Conservation (phyloP, 2,888 invertebrate genomes). For the Leptarthrus brevirostris region DNA sequence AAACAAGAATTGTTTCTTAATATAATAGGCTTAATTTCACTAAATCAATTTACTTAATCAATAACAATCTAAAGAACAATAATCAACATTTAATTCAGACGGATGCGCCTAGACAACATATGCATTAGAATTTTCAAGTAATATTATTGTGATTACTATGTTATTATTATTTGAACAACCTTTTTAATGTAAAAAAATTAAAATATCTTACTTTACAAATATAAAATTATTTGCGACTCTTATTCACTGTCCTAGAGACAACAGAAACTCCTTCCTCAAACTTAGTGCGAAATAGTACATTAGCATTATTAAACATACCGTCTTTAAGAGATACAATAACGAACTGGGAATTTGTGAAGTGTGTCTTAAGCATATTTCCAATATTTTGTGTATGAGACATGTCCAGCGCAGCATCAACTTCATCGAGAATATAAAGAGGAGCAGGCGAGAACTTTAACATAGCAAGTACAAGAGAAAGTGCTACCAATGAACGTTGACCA, state of each 20-base stretch:
- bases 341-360: constrained; percentile 94
- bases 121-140: background rate
- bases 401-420: constrained; percentile 98
- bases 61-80: no score
- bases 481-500: constrained; percentile 95
- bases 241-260: constrained; percentile 75
- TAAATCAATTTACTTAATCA: no score
- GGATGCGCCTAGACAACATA: no score
- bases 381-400: constrained; percentile 99
- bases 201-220: background rate
- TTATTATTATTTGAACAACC: background rate
- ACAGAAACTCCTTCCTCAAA: constrained; percentile 96
- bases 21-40: no score
- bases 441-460: constrained; percentile 98
- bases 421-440: constrained; percentile 97
- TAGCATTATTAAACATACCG: constrained; percentile 99
- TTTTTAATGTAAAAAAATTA: background rate
- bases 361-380: constrained; percentile 90
- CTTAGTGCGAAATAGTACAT: constrained; percentile 93
- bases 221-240: constrained; percentile 50
- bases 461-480: constrained; percentile 93
- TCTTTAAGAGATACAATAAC: constrained; percentile 98
- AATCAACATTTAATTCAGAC: no score
- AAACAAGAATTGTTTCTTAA: no score
- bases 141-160: background rate